Evolutionary conservation across 30 jellyfish, hydroid and myxozoan genomes (phyloP).

Genomic region (Hydractinia symbiolongicarpus): DNA sequence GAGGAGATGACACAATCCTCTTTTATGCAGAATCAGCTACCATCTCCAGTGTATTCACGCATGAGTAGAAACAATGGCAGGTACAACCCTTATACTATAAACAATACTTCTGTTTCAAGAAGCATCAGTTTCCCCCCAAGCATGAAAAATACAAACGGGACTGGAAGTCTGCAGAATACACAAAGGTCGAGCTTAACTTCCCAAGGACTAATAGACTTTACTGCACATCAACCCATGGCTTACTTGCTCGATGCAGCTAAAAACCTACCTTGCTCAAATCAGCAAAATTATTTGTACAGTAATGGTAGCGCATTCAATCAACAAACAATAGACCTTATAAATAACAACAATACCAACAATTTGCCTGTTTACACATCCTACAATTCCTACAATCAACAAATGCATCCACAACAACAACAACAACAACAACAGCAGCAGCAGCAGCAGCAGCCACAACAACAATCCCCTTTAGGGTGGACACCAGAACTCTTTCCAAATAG

Average conservation of each 20-base stretch:
- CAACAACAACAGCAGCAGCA: slow-evolving; percentile 39
- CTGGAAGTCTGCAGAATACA: not conserved
- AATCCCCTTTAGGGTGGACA: slow-evolving; percentile 9
- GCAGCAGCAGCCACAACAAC: slow-evolving; percentile 45
- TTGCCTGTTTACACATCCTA: not conserved
- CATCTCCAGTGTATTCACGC: not conserved
- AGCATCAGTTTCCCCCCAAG: not conserved
- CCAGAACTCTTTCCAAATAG: not conserved
- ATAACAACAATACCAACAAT: not conserved
- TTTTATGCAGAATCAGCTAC: not conserved
- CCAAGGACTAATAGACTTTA: not conserved
- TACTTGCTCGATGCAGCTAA: not conserved
- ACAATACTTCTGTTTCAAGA: too few relatives aligned
- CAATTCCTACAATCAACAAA: not conserved
- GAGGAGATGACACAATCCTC: not conserved
- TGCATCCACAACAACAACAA: slow-evolving; percentile 23
- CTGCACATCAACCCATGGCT: not conserved
- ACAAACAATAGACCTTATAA: not conserved
- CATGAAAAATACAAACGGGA: not conserved
- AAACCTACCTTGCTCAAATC: not conserved
- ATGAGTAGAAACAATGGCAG: not conserved
- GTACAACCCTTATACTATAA: not conserved
- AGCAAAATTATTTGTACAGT: too few relatives aligned
- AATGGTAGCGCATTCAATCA: not conserved
- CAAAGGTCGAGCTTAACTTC: not conserved